These are phyloP conservation scores for Euwallacea fornicatus DNA, from an alignment of 1,140 invertebrate species.

Conservation along the genomic window DNA sequence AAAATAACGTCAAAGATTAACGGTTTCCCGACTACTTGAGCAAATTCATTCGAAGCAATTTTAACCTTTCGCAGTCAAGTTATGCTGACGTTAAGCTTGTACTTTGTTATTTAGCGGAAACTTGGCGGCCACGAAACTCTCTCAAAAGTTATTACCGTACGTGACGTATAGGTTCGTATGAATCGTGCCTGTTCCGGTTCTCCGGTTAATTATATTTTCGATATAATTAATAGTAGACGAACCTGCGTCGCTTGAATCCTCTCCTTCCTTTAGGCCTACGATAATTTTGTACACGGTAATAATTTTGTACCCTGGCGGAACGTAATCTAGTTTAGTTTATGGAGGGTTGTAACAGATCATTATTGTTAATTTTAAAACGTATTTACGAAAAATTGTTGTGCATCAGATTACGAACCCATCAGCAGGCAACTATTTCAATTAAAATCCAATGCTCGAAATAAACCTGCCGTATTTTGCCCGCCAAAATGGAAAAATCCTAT, in stretches of 20 bases:
- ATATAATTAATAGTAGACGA: constrained; percentile 31
- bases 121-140: constrained; percentile 11
- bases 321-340: constrained; percentile 29
- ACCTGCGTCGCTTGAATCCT: constrained; percentile 11
- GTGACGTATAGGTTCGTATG: constrained; percentile 26
- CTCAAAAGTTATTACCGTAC: constrained; percentile 22
- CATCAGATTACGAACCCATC: no score
- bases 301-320: constrained; percentile 18
- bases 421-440: no score
- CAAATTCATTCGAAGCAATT: constrained; percentile 4
- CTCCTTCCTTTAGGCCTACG: constrained; percentile 24
- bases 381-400: no score
- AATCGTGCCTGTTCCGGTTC: constrained; percentile 25
- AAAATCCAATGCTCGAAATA: no score
- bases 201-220: constrained; percentile 31
- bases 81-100: constrained; percentile 7
- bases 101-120: constrained; percentile 24
- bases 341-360: neutral
- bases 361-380: neutral
- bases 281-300: constrained; percentile 22
- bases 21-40: neutral
- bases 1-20: no score
- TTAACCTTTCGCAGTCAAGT: constrained; percentile 7
- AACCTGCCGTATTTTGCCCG: no score
- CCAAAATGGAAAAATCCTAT: neutral